Percentiles rank a stretch among this genome's conserved stretches.
phyloP scores from a whole-genome alignment of 2,113 vertebrate genomes.

The Triplophysa dalaica region DNA sequence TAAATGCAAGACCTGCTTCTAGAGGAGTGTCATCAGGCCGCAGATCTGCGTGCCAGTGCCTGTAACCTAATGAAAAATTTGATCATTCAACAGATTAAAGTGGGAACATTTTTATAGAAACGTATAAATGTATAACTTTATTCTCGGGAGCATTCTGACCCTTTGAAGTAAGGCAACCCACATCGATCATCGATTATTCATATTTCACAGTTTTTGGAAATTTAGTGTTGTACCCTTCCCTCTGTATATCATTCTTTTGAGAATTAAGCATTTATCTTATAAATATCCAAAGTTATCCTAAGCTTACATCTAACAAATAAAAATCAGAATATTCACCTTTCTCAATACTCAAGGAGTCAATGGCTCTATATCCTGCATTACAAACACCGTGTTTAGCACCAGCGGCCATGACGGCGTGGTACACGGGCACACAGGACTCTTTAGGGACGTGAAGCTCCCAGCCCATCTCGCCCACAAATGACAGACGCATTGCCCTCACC shows the following conservation, averaged over 20 bases:
- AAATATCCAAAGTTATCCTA: neutral
- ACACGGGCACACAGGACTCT: constrained; percentile 82
- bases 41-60: constrained; percentile 95
- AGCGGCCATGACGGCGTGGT: constrained; percentile 83
- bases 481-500: constrained; percentile 91
- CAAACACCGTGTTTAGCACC: constrained; percentile 81
- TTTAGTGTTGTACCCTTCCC: too few species aligned
- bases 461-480: constrained; percentile 93
- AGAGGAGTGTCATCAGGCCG: constrained; percentile 87
- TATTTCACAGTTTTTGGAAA: too few species aligned
- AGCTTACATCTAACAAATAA: neutral
- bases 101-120: too few species aligned
- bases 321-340: constrained; percentile 78
- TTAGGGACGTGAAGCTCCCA: constrained; percentile 93
- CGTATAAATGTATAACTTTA: too few species aligned
- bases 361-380: constrained; percentile 93
- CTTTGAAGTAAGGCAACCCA: too few species aligned
- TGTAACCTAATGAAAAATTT: constrained; percentile 79
- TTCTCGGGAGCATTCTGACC: too few species aligned
- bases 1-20: constrained; percentile 90
- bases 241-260: too few species aligned
- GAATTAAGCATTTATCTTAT: too few species aligned
- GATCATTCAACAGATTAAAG: too few species aligned
- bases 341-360: constrained; percentile 96
- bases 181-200: too few species aligned